phyloP scores from a whole-genome alignment of 2,888 invertebrate species.

The Ctena decussata region DNA sequence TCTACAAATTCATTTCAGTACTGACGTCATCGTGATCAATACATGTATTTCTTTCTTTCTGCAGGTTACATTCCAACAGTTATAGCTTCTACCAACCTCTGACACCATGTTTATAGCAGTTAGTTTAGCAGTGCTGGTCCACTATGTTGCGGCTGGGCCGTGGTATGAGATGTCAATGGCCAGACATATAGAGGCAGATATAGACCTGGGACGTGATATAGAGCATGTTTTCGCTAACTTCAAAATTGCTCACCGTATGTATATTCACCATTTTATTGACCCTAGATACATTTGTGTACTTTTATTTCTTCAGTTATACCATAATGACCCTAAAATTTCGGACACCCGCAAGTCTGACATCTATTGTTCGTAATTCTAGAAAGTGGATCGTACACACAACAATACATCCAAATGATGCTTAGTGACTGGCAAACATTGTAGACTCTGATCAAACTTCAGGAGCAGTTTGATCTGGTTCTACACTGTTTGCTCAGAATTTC shows the following conservation, averaged over 20 bases:
- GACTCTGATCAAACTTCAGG: too few relatives aligned
- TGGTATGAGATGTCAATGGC: constrained; percentile 41
- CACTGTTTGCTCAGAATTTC: too few relatives aligned
- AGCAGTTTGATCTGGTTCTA: too few relatives aligned
- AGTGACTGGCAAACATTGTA: too few relatives aligned
- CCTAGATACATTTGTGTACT: too few relatives aligned
- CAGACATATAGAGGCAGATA: constrained; percentile 25
- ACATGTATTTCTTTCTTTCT: background rate
- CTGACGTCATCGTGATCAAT: background rate
- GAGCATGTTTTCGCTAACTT: constrained; percentile 41
- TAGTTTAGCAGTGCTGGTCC: constrained; percentile 10
- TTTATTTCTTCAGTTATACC: too few relatives aligned
- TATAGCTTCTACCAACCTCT: background rate
- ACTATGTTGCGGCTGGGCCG: constrained; percentile 10
- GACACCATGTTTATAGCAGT: background rate
- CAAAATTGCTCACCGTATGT: constrained; percentile 45
- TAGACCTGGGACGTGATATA: constrained; percentile 7
- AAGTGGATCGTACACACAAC: too few relatives aligned
- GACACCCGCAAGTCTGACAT: too few relatives aligned
- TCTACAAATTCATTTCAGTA: background rate
- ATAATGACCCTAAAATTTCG: too few relatives aligned
- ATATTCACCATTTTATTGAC: too few relatives aligned
- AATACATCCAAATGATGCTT: too few relatives aligned
- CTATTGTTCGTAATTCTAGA: too few relatives aligned
- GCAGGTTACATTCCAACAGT: background rate